Evolutionary conservation across 1,140 invertebrate species (phyloP).

Genomic region (Piezodorus guildinii): DNA sequence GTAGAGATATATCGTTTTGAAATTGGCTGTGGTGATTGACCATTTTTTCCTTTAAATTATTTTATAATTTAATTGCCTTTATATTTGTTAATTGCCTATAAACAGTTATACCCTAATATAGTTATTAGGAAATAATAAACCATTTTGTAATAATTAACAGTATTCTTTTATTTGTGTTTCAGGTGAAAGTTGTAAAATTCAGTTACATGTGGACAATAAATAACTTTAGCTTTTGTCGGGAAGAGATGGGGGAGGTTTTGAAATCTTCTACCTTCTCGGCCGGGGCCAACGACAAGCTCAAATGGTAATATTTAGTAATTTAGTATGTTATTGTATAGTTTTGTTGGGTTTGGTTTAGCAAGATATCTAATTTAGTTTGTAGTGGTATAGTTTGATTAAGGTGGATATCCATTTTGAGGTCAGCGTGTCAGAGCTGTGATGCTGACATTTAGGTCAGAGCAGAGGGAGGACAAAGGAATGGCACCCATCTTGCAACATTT

Average conservation of each 20-base stretch:
- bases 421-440: conserved; percentile 11
- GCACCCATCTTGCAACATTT: not conserved
- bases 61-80: too few species aligned
- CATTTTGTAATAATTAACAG: not conserved
- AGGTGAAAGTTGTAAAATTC: conserved; percentile 99
- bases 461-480: conserved; percentile 13
- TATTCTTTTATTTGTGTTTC: conserved; percentile 30
- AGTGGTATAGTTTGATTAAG: not conserved
- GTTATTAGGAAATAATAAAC: too few species aligned
- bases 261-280: conserved; percentile 99
- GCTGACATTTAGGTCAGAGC: conserved; percentile 7
- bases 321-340: too few species aligned
- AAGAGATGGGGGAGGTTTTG: conserved; percentile 99
- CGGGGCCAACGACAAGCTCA: conserved; percentile 97
- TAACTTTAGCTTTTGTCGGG: conserved; percentile 98
- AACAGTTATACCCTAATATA: too few species aligned
- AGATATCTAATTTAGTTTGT: too few species aligned
- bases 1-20: too few species aligned
- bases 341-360: too few species aligned
- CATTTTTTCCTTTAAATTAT: too few species aligned
- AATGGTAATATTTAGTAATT: too few species aligned
- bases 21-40: too few species aligned
- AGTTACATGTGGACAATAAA: conserved; percentile 99
- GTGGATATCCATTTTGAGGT: not conserved
- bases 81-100: too few species aligned